Conservation (phyloP, 2,113 vertebrate species). For the Gorsachius goisagi region DNA sequence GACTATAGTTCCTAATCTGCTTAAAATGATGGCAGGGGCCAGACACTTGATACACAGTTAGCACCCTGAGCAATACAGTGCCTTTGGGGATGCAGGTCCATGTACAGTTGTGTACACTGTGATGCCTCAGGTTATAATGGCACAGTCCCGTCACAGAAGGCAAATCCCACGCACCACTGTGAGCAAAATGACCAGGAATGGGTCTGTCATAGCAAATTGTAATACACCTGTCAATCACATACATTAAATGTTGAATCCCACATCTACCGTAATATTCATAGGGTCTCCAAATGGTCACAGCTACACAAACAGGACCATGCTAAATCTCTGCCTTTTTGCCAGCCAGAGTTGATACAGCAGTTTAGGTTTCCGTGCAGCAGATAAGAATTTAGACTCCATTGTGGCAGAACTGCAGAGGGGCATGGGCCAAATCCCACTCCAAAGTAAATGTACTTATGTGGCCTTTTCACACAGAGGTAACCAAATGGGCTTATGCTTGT, state of each 20-base stretch:
- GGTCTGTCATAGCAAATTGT: not conserved
- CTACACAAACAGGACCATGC: not conserved
- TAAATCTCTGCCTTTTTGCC: not conserved
- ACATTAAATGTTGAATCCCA: not conserved
- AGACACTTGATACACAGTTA: not conserved
- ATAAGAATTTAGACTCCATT: not conserved
- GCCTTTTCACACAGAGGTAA: not conserved
- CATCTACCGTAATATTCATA: not conserved
- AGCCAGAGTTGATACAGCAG: not conserved
- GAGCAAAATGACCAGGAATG: not conserved
- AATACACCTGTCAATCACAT: not conserved
- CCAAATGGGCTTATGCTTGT: not conserved
- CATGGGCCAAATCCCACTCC: not conserved
- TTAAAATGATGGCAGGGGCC: not conserved
- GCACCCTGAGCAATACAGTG: not conserved
- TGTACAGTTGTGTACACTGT: not conserved
- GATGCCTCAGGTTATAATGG: not conserved
- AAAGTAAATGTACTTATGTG: not conserved
- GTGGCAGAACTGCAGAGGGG: not conserved
- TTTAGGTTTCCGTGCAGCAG: not conserved
- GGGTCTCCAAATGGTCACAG: not conserved
- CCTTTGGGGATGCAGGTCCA: not conserved
- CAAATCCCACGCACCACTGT: not conserved
- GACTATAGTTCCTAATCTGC: not conserved
- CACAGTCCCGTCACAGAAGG: not conserved